These are phyloP conservation scores for Abrostola tripartita DNA, from an alignment of 2,888 invertebrate species.

Conservation along the genomic window DNA sequence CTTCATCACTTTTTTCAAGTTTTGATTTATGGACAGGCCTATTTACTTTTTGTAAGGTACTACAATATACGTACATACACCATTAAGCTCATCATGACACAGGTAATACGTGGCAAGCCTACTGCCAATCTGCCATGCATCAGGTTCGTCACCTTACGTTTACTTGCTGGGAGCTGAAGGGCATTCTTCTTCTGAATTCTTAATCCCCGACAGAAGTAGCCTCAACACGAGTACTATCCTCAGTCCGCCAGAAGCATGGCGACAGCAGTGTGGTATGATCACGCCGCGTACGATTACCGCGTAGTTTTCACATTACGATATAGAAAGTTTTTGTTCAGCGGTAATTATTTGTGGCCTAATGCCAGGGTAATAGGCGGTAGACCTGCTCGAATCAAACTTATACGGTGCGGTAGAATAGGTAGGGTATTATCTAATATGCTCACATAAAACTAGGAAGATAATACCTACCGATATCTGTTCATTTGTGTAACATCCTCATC, in stretches of 20 bases:
- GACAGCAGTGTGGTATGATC: slow-evolving; percentile 36
- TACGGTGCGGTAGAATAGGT: background rate
- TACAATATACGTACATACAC: no score
- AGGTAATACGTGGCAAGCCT: no score
- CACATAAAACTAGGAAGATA: background rate
- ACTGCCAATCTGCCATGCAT: no score
- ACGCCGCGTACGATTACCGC: slow-evolving; percentile 44
- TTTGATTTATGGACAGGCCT: no score
- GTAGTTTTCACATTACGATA: slow-evolving; percentile 51
- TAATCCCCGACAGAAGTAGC: background rate
- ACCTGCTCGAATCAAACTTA: slow-evolving; percentile 5
- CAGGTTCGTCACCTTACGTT: no score
- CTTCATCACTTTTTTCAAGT: no score
- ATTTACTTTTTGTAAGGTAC: no score
- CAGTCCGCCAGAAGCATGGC: background rate
- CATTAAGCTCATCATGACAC: no score
- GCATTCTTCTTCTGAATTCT: no score
- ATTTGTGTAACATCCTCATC: no score
- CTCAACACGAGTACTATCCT: slow-evolving; percentile 5
- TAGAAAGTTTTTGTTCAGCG: slow-evolving; percentile 43
- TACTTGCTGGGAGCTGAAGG: no score
- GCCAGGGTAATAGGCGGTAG: slow-evolving; percentile 34
- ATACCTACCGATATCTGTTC: no score
- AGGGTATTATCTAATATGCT: background rate
- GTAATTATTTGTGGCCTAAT: slow-evolving; percentile 45